phyloP scores from a whole-genome alignment of 2,113 vertebrate genomes.

The Cheilinus undulatus region DNA sequence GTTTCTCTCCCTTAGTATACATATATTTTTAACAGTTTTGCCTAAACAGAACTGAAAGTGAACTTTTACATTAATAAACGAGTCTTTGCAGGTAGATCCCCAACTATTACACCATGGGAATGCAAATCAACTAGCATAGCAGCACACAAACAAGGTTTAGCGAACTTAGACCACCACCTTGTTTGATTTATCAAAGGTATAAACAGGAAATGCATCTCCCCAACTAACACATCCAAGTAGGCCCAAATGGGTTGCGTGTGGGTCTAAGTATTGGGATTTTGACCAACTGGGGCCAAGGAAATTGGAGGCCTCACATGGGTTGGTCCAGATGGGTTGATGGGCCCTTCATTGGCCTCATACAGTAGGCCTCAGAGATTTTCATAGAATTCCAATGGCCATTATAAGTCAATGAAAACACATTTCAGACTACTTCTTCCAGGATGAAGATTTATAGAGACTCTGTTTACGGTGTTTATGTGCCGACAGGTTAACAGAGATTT shows the following conservation, averaged over 20 bases:
- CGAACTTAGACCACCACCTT: too few species aligned
- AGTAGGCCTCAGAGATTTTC: too few species aligned
- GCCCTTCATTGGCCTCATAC: too few species aligned
- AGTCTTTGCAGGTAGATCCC: background rate
- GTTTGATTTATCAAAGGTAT: slow-evolving; percentile 3
- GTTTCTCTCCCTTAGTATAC: background rate
- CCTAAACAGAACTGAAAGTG: slow-evolving; percentile 42
- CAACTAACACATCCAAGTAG: background rate
- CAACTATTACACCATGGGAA: background rate
- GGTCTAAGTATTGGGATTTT: background rate
- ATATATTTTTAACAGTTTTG: background rate
- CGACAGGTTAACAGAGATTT: too few species aligned
- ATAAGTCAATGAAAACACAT: too few species aligned
- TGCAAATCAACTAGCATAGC: background rate
- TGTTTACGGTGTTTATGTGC: too few species aligned
- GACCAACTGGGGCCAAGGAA: background rate
- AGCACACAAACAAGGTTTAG: background rate
- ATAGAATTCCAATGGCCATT: too few species aligned
- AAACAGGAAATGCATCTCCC: background rate
- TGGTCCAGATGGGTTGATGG: too few species aligned
- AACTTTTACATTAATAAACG: slow-evolving; percentile 57
- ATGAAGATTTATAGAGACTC: too few species aligned
- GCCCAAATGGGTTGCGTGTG: background rate
- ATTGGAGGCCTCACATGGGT: too few species aligned
- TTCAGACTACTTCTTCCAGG: too few species aligned